A percentile compares a stretch with the other conserved stretches of the same genome.
These are phyloP conservation scores for Himalopsyche japonica DNA, from an alignment of 2,888 invertebrate genomes.

Conservation along the genomic window DNA sequence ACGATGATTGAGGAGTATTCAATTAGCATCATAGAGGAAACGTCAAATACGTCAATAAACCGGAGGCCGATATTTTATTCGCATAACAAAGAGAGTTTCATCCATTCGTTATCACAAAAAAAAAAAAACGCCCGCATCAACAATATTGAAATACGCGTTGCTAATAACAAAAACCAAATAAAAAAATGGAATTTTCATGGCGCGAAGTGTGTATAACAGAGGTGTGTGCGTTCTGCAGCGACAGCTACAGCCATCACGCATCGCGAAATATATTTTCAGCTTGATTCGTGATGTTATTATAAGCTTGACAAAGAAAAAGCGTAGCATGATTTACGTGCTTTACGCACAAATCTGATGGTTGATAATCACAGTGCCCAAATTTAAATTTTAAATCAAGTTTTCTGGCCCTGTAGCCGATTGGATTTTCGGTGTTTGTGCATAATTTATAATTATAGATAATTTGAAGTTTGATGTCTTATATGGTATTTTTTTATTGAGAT, in stretches of 20 bases:
- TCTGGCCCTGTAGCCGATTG: no score
- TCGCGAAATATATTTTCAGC: not conserved
- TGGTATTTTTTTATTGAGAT: no score
- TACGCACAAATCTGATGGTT: not conserved
- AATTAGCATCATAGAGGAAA: not conserved
- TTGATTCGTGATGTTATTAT: not conserved
- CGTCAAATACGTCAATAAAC: not conserved
- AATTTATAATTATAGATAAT: no score
- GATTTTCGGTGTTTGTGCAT: no score
- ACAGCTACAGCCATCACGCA: not conserved
- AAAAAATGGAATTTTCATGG: not conserved
- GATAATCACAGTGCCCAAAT: no score
- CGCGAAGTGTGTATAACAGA: not conserved
- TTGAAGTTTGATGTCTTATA: no score
- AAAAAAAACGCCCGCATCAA: not conserved
- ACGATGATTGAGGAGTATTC: not conserved
- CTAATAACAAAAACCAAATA: not conserved
- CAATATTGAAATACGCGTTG: not conserved
- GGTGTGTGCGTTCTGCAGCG: not conserved
- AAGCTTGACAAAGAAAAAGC: not conserved
- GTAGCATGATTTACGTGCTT: not conserved
- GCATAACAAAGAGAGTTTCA: not conserved
- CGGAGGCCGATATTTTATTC: not conserved
- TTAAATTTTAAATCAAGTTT: no score
- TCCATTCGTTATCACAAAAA: not conserved